A percentile compares a stretch with the other conserved stretches of the same genome.
phyloP scores from a whole-genome alignment of 2,113 vertebrate genomes.

The Lamprologus callipterus region DNA sequence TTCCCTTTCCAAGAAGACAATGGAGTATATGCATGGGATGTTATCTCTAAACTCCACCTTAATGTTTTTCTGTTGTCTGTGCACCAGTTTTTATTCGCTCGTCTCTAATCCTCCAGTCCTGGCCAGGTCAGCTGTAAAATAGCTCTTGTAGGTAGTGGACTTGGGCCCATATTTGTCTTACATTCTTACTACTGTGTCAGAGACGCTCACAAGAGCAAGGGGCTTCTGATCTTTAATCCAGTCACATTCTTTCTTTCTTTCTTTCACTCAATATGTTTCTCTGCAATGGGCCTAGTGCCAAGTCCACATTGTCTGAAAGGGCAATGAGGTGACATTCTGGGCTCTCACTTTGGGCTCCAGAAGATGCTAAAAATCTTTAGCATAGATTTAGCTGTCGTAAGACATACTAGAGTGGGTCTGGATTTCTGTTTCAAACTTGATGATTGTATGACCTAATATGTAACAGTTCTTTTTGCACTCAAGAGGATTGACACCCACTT shows the following conservation, averaged over 20 bases:
- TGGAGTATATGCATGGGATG: neutral
- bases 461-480: neutral
- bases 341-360: neutral
- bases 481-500: neutral
- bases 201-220: neutral
- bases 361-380: constrained; percentile 17
- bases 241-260: neutral
- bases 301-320: constrained; percentile 28
- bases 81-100: neutral
- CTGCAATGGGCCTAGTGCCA: neutral
- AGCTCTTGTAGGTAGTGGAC: neutral
- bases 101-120: neutral
- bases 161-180: neutral
- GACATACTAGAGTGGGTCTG: neutral
- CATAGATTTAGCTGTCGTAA: neutral
- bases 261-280: constrained; percentile 1
- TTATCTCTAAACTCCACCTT: neutral
- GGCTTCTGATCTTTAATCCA: constrained; percentile 1
- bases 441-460: constrained; percentile 9
- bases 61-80: neutral
- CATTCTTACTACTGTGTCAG: neutral
- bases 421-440: constrained; percentile 15
- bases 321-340: constrained; percentile 42
- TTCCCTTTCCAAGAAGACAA: neutral
- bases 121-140: neutral